Conservation (phyloP, 2,888 invertebrate genomes). For the Volucella bombylans region DNA sequence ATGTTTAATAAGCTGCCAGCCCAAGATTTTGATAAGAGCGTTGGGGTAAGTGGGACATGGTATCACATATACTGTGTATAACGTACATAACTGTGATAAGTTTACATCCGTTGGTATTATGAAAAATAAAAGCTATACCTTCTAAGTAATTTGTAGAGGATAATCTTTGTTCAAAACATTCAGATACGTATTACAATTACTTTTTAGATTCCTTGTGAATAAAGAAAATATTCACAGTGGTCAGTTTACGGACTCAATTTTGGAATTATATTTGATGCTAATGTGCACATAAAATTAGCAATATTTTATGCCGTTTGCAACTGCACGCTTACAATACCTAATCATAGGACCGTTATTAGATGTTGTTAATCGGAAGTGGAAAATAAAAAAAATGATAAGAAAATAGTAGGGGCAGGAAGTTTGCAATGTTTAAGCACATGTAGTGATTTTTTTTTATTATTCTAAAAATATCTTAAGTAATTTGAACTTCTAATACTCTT, state of each 20-base stretch:
- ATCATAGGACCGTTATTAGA: constrained; percentile 12
- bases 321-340: background rate
- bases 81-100: constrained; percentile 46
- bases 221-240: background rate
- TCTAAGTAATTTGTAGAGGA: background rate
- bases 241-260: background rate
- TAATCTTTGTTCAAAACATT: too few species aligned
- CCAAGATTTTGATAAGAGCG: constrained; percentile 43
- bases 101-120: constrained; percentile 47
- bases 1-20: constrained; percentile 12
- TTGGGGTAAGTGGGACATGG: constrained; percentile 51
- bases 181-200: too few species aligned
- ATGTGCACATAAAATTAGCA: background rate
- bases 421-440: constrained; percentile 32
- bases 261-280: background rate
- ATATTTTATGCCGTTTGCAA: background rate
- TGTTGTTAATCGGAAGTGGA: constrained; percentile 40
- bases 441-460: background rate
- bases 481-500: constrained; percentile 6
- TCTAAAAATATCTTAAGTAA: constrained; percentile 17
- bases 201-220: background rate
- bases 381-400: constrained; percentile 41
- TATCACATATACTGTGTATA: constrained; percentile 19
- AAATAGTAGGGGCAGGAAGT: constrained; percentile 44
- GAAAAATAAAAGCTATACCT: constrained; percentile 11